A percentile compares a stretch with the other conserved stretches of the same genome.
Conservation (phyloP, 2,113 vertebrate species). For the Neopipo cinnamomea region DNA sequence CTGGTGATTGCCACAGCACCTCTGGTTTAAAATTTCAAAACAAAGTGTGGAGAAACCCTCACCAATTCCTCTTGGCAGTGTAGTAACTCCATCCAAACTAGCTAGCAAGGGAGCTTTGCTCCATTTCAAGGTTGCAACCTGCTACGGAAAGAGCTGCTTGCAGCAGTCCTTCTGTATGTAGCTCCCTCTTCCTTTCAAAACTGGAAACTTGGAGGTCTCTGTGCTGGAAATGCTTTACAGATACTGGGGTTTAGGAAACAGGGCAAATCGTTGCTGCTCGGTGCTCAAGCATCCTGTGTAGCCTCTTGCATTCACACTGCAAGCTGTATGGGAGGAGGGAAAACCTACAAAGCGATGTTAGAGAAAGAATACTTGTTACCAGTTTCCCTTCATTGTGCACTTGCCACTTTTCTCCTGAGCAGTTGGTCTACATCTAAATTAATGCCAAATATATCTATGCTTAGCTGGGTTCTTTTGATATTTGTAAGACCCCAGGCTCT, state of each 20-base stretch:
- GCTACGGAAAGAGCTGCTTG: neutral
- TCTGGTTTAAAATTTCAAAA: neutral
- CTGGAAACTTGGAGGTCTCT: neutral
- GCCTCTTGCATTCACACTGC: neutral
- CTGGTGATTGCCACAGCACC: neutral
- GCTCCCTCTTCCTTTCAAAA: neutral
- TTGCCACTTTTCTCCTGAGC: neutral
- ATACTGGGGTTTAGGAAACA: neutral
- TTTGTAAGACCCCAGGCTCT: neutral
- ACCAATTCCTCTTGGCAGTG: neutral
- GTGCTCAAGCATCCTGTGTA: neutral
- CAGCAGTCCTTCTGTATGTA: neutral
- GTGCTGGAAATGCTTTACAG: neutral
- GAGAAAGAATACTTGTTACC: neutral
- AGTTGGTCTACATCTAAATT: neutral
- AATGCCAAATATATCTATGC: neutral
- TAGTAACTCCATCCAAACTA: neutral
- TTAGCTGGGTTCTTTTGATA: neutral
- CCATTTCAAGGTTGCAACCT: neutral
- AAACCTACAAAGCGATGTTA: neutral
- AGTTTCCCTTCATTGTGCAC: neutral
- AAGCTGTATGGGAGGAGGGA: neutral
- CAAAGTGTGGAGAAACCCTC: neutral
- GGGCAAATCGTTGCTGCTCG: neutral
- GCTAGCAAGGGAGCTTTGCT: neutral